A percentile compares a stretch with the other conserved stretches of the same genome.
phyloP scores from a whole-genome alignment of 1,140 invertebrate genomes.

The Cyclargus thomasi region DNA sequence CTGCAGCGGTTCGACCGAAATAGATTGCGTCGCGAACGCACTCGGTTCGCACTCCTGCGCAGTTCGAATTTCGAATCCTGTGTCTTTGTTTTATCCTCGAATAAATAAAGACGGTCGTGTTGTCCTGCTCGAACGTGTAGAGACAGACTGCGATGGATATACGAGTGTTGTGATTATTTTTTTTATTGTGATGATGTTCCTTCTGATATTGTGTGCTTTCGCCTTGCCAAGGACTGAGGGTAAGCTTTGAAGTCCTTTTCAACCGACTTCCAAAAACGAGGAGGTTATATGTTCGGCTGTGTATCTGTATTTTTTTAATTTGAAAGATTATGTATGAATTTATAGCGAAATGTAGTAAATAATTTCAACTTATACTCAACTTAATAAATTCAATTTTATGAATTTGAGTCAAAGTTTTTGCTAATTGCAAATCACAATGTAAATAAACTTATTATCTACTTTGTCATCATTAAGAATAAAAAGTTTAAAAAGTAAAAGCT shows the following conservation, averaged over 20 bases:
- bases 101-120: slow-evolving; percentile 8
- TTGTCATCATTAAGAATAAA: not conserved
- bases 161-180: slow-evolving; percentile 15
- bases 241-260: slow-evolving; percentile 8
- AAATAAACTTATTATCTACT: not conserved
- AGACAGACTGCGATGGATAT: slow-evolving; percentile 16
- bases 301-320: not conserved
- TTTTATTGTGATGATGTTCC: slow-evolving; percentile 13
- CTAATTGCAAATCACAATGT: not conserved
- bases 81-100: slow-evolving; percentile 31
- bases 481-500: not conserved
- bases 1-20: slow-evolving; percentile 49
- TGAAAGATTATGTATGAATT: too few relatives aligned
- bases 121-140: not conserved
- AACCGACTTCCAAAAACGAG: too few relatives aligned
- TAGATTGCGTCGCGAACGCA: slow-evolving; percentile 49
- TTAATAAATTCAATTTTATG: not conserved
- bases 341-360: too few relatives aligned
- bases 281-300: too few relatives aligned
- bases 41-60: slow-evolving; percentile 43
- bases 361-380: not conserved
- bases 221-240: slow-evolving; percentile 16
- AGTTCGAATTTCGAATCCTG: slow-evolving; percentile 36
- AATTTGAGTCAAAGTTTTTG: not conserved
- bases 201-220: slow-evolving; percentile 16